phyloP scores from a whole-genome alignment of 2,797 vertebrate genomes.

The Australoheros facetus region DNA sequence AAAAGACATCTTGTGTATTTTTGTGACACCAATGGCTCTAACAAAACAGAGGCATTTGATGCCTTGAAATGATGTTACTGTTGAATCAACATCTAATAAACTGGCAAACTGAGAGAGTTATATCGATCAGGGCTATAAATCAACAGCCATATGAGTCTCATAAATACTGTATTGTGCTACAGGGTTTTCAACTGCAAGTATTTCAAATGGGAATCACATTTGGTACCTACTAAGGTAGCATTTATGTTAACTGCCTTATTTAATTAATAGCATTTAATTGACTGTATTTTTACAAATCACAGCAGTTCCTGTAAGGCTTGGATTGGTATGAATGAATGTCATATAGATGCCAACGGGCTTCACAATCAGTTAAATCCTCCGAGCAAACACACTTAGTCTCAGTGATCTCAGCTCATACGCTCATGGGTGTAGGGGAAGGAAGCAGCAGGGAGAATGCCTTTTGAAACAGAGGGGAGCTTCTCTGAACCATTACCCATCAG shows the following conservation, averaged over 20 bases:
- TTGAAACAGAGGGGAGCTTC: slow-evolving; percentile 68
- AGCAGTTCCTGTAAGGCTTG: slow-evolving; percentile 21
- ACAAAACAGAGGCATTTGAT: background rate
- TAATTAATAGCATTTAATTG: slow-evolving; percentile 16
- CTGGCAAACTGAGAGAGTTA: background rate
- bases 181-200: background rate
- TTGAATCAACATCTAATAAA: background rate
- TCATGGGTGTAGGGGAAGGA: slow-evolving; percentile 24
- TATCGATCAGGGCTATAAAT: background rate
- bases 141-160: background rate
- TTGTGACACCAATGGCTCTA: background rate
- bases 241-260: slow-evolving; percentile 8
- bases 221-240: background rate
- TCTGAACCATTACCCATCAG: slow-evolving; percentile 77
- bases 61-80: background rate
- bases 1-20: background rate
- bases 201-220: background rate
- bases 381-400: slow-evolving; percentile 65
- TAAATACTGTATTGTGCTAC: background rate
- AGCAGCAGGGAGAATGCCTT: slow-evolving; percentile 42
- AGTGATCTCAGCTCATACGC: slow-evolving; percentile 48
- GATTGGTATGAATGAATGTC: slow-evolving; percentile 31
- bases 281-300: slow-evolving; percentile 29
- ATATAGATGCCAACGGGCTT: slow-evolving; percentile 46
- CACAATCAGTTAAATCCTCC: slow-evolving; percentile 55